phyloP scores from a whole-genome alignment of 2,113 vertebrate species.

The Choloepus hoffmanni region DNA sequence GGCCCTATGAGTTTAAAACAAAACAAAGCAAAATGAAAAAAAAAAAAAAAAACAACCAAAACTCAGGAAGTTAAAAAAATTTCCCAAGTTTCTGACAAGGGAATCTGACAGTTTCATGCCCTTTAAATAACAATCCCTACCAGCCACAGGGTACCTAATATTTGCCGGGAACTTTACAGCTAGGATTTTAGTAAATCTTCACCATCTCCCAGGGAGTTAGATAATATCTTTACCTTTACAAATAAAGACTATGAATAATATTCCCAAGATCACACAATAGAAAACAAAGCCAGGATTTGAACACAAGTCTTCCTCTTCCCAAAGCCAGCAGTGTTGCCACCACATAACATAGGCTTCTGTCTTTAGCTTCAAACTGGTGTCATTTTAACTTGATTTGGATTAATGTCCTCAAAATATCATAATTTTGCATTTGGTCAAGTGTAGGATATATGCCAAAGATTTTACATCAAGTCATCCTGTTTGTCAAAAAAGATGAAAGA shows the following conservation, averaged over 20 bases:
- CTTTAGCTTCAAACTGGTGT: background rate
- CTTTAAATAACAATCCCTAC: too few relatives aligned
- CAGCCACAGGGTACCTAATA: too few relatives aligned
- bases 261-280: too few relatives aligned
- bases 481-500: conserved; percentile 18
- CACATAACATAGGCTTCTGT: background rate
- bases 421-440: conserved; percentile 8
- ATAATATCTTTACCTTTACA: background rate
- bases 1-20: too few relatives aligned
- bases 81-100: background rate
- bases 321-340: background rate
- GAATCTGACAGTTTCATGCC: too few relatives aligned
- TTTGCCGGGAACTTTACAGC: too few relatives aligned
- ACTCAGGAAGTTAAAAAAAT: background rate
- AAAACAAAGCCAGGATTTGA: too few relatives aligned
- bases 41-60: too few relatives aligned
- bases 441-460: background rate
- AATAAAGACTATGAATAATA: background rate
- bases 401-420: background rate
- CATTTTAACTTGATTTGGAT: background rate
- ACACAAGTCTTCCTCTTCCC: too few relatives aligned
- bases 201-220: too few relatives aligned
- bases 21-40: too few relatives aligned
- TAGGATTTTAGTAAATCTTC: too few relatives aligned
- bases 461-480: background rate